These are phyloP conservation scores for Congeria kusceri DNA, from an alignment of 2,888 invertebrate species.

Conservation along the genomic window DNA sequence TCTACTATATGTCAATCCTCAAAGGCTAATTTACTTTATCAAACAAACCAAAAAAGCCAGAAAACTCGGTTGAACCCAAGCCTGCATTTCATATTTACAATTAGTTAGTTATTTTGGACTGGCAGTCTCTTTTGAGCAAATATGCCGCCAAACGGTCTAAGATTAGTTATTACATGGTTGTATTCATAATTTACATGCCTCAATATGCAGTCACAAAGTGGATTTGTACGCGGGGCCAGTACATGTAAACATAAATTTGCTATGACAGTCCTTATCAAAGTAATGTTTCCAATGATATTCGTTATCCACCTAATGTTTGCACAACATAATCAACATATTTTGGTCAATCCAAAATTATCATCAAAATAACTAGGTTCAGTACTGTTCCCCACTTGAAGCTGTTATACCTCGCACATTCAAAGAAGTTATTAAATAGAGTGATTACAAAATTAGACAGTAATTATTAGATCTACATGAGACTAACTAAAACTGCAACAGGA, in stretches of 20 bases:
- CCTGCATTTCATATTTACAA: too few relatives aligned
- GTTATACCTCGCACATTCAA: too few relatives aligned
- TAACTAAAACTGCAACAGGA: too few relatives aligned
- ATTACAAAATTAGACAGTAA: too few relatives aligned
- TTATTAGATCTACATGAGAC: too few relatives aligned
- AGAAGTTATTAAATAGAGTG: too few relatives aligned
- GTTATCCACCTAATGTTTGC: neutral
- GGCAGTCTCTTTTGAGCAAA: neutral
- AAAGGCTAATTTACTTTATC: too few relatives aligned
- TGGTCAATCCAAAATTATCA: conserved; percentile 3
- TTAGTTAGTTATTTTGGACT: conserved; percentile 1
- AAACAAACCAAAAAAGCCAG: too few relatives aligned
- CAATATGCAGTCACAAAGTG: conserved; percentile 1
- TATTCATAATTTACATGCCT: neutral
- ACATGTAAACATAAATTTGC: neutral
- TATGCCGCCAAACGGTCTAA: neutral
- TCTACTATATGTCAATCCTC: too few relatives aligned
- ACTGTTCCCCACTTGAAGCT: too few relatives aligned
- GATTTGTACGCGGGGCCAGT: neutral
- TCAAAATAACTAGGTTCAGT: neutral
- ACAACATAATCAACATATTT: neutral
- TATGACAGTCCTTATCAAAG: conserved; percentile 1
- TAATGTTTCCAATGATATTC: neutral
- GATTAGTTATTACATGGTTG: neutral
- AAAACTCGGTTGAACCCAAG: too few relatives aligned